Evolutionary conservation across 2,113 vertebrate species (phyloP), one percentile per base, ranked within the genome.

Genomic region (Perca fluviatilis): DNA sequence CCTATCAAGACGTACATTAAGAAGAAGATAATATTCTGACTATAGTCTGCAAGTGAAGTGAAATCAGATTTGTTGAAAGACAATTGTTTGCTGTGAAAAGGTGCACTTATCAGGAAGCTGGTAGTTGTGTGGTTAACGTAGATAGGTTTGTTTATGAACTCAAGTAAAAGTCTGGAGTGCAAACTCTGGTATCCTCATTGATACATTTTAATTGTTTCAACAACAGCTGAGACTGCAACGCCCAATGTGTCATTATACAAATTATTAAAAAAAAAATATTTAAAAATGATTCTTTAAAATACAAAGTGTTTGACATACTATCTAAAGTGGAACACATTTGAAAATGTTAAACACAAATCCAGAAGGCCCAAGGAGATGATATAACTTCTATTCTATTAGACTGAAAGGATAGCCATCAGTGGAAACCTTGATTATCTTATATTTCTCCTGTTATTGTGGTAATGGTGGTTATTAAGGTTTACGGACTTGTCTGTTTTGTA

Each of bases 181-280:
- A 67, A 71, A 66, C 4, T 13, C 15, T 14, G 7, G 1, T 69
- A 62, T 67, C 21, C 40, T 60, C 33, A 36, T 47, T 50, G 21
- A 67, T 57, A 18, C 1, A 76, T 79, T 86, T 88, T 84, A 83
- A 83, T 84, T 84, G 16, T 54, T 75, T 21, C 14, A 74, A 47
- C 36, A 53, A 79, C 71, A 82, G 33, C 64, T 64, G 2, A 72
- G 36, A 78, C 40, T 57, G 13, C 16, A 67, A 71, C 60, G 7
- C 62, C 61, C 36, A 64, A 58, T 36, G 14, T 83, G 49, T 60
- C 43, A 81, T 73, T 27, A 50, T 60, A 87, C 64, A 82, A 79
- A 79, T 77, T 58, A 64, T 67, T 47, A 53, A 85, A 80, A 73
- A 40, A 40, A 40, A 40, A 43, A 3, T 11, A 43, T n/a, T n/a